These are phyloP conservation scores for Coryphaenoides rupestris DNA, from an alignment of 2,113 vertebrate genomes.

Conservation along the genomic window DNA sequence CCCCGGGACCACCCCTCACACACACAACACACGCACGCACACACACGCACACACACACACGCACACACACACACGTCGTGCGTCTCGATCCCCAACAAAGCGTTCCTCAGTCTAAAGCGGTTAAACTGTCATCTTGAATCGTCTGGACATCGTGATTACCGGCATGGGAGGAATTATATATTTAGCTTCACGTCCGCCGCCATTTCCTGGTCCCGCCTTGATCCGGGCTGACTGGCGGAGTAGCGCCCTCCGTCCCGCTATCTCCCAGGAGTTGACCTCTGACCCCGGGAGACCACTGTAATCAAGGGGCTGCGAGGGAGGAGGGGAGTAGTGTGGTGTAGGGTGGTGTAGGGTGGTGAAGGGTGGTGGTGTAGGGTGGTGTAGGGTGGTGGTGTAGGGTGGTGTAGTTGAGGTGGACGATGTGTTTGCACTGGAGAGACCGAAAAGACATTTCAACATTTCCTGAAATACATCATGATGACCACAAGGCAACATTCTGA, in stretches of 20 bases:
- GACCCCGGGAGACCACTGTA: conserved; percentile 61
- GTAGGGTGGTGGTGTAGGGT: background rate
- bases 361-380: conserved; percentile 21
- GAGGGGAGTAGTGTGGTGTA: conserved; percentile 19
- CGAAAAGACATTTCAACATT: no score
- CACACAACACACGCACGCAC: conserved; percentile 30
- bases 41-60: conserved; percentile 32
- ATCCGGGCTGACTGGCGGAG: conserved; percentile 77
- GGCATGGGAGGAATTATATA: conserved; percentile 76
- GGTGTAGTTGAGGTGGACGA: no score
- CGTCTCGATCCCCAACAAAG: conserved; percentile 55
- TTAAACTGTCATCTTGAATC: conserved; percentile 89
- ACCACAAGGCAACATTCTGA: no score
- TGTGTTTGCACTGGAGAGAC: no score
- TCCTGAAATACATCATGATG: no score
- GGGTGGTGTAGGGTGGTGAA: conserved; percentile 32
- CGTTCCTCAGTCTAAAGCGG: conserved; percentile 82
- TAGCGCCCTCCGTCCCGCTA: conserved; percentile 65
- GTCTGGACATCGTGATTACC: conserved; percentile 85
- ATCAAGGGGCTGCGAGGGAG: conserved; percentile 62
- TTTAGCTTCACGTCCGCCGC: conserved; percentile 86
- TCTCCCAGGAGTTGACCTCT: conserved; percentile 65
- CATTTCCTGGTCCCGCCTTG: conserved; percentile 89
- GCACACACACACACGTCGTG: conserved; percentile 22
- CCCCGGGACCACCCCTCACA: conserved; percentile 46